phyloP scores from a whole-genome alignment of 2,797 vertebrate species.

The Anomalospiza imberbis region DNA sequence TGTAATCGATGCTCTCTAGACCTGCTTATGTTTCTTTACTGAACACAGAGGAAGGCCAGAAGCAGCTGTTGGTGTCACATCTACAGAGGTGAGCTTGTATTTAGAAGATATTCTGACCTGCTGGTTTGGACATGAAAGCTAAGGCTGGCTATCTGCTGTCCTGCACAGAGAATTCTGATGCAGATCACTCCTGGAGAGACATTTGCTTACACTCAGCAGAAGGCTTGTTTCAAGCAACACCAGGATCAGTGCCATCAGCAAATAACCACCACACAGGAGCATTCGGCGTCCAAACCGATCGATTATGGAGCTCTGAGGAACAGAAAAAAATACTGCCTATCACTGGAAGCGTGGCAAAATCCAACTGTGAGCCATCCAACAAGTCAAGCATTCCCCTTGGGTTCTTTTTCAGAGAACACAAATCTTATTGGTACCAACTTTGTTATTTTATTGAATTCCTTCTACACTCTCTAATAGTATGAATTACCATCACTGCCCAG shows the following conservation, averaged over 20 bases:
- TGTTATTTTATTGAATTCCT: not conserved
- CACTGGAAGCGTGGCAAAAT: not conserved
- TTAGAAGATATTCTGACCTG: not conserved
- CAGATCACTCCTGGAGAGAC: not conserved
- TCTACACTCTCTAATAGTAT: not conserved
- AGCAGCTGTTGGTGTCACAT: not conserved
- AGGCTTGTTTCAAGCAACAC: constrained; percentile 82
- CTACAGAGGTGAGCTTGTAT: not conserved
- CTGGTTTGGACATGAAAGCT: not conserved
- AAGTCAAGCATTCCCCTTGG: not conserved
- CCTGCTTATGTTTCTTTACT: not conserved
- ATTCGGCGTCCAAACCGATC: constrained; percentile 81
- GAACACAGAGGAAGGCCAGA: not conserved
- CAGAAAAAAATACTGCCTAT: not conserved
- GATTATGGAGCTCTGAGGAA: constrained; percentile 82
- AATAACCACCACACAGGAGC: constrained; percentile 85
- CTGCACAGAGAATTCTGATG: not conserved
- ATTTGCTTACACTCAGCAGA: constrained; percentile 77
- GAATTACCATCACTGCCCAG: not conserved
- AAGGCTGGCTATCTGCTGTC: not conserved
- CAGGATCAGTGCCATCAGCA: constrained; percentile 85
- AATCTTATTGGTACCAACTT: not conserved
- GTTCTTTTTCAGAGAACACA: not conserved
- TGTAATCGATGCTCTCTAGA: not conserved
- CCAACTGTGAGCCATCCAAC: not conserved